These are phyloP conservation scores for Halocynthia roretzi DNA, from an alignment of 23 tunicate genomes.

Conservation along the genomic window DNA sequence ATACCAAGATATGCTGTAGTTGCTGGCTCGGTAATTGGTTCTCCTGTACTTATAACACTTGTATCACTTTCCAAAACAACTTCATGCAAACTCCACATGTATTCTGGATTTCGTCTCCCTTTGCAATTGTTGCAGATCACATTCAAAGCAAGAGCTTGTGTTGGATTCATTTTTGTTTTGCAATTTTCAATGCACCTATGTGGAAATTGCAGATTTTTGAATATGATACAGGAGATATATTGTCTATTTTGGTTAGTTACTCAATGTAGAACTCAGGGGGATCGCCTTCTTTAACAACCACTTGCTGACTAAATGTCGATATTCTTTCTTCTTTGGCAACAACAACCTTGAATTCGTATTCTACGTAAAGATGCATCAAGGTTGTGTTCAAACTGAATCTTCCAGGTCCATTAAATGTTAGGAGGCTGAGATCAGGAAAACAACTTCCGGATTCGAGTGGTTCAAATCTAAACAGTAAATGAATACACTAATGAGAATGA, in stretches of 20 bases:
- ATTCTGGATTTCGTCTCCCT: constrained; percentile 40
- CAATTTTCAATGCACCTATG: constrained; percentile 90
- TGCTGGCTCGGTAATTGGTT: not conserved
- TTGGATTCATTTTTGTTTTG: constrained; percentile 77
- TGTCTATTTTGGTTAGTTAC: constrained; percentile 11
- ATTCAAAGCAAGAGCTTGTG: constrained; percentile 70
- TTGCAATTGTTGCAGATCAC: constrained; percentile 71
- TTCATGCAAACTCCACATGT: constrained; percentile 57
- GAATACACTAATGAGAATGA: not conserved
- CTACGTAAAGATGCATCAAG: constrained; percentile 61
- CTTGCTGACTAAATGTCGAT: constrained; percentile 52
- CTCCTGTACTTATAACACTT: not conserved
- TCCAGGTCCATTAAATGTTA: constrained; percentile 51
- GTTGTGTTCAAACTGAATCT: constrained; percentile 72
- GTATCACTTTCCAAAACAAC: constrained; percentile 14
- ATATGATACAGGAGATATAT: not conserved
- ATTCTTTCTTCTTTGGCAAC: constrained; percentile 55
- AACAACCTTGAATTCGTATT: constrained; percentile 52
- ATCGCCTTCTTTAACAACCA: constrained; percentile 90
- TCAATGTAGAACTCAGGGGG: constrained; percentile 92
- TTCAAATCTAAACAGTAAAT: constrained; percentile 33
- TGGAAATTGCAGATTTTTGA: not conserved
- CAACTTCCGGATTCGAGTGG: constrained; percentile 56
- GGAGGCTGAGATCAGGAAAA: constrained; percentile 33
- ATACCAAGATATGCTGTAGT: not conserved